Evolutionary conservation across 2,113 vertebrate species (phyloP).

Genomic region (Chrysochloris asiatica): DNA sequence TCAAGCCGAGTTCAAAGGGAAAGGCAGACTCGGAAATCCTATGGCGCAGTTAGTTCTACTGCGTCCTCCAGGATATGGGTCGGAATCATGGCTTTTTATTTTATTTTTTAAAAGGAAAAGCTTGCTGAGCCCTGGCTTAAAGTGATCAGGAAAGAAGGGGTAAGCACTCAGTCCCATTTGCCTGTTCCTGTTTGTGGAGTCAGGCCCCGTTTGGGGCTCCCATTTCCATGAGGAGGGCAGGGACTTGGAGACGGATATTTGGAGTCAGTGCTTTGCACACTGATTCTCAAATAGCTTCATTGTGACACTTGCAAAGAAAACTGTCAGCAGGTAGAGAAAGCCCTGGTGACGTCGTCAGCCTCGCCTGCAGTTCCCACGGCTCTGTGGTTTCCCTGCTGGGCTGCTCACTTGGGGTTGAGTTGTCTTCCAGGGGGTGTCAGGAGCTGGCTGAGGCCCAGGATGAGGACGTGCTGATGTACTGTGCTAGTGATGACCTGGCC

Average conservation of each 20-base stretch:
- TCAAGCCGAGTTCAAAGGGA: no score
- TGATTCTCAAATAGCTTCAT: conserved; percentile 54
- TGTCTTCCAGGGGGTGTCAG: background rate
- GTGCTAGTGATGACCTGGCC: no score
- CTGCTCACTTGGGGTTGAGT: background rate
- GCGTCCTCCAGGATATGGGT: no score
- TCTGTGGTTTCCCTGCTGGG: background rate
- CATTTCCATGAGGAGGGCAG: background rate
- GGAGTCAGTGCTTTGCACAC: conserved; percentile 49
- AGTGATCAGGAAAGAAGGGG: no score
- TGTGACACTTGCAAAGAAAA: conserved; percentile 53
- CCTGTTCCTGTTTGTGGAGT: background rate
- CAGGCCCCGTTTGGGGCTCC: background rate
- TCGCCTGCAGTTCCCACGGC: background rate
- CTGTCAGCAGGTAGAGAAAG: background rate
- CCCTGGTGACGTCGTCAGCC: background rate
- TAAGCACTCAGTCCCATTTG: no score
- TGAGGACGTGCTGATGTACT: background rate
- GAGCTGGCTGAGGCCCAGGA: background rate
- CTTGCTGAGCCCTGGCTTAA: background rate
- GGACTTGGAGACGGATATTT: background rate
- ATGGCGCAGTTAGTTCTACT: no score
- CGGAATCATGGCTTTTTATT: no score
- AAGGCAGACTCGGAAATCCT: no score
- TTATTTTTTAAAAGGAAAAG: background rate